These are phyloP conservation scores for Uloborus plumipes DNA, from an alignment of 2,888 invertebrate species.

Conservation along the genomic window DNA sequence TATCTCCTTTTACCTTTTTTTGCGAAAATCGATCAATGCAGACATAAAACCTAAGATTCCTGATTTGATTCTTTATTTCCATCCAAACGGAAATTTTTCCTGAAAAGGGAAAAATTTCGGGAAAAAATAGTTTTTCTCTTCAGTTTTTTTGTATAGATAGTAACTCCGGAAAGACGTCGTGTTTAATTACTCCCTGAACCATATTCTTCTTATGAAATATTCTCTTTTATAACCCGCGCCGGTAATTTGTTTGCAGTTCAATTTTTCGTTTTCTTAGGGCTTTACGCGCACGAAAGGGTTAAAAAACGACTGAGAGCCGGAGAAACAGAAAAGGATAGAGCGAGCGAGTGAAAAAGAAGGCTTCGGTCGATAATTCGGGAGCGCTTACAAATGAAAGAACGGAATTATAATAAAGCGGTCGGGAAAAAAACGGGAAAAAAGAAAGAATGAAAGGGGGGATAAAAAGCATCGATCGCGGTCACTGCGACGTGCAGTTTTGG, in stretches of 20 bases:
- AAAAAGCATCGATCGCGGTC: conserved; percentile 31
- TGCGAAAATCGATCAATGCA: no score
- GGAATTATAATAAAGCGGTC: conserved; percentile 49
- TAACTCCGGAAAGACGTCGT: conserved; percentile 45
- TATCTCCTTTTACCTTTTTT: no score
- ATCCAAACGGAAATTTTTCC: no score
- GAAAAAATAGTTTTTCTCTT: no score
- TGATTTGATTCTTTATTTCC: no score
- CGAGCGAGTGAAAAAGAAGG: not conserved
- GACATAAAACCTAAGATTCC: no score
- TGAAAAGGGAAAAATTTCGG: no score
- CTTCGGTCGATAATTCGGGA: conserved; percentile 60
- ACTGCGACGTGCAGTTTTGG: not conserved
- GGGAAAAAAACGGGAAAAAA: conserved; percentile 21
- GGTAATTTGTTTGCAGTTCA: conserved; percentile 56
- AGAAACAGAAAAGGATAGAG: conserved; percentile 20
- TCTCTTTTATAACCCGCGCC: conserved; percentile 32
- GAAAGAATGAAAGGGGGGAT: conserved; percentile 27
- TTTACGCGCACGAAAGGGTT: conserved; percentile 44
- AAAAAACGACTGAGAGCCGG: conserved; percentile 25
- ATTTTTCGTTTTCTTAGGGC: conserved; percentile 48
- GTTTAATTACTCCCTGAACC: conserved; percentile 60
- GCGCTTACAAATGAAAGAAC: conserved; percentile 47
- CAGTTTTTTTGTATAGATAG: no score
- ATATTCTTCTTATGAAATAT: conserved; percentile 54